Evolutionary conservation across 2,113 vertebrate genomes (phyloP).

Genomic region (Conger conger): DNA sequence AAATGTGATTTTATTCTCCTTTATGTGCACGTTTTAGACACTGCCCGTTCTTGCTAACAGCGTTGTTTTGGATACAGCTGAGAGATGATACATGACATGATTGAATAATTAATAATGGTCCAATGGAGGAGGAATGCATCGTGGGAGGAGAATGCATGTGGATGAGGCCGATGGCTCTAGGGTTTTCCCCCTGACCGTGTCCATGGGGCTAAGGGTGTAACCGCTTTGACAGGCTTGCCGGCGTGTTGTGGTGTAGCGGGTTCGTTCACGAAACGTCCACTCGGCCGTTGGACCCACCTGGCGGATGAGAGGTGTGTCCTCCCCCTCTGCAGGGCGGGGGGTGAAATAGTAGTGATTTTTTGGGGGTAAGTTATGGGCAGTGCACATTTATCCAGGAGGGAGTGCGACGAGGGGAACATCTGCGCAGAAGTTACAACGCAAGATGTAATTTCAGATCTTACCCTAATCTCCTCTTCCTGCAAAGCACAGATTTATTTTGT

Average conservation of each 20-base stretch:
- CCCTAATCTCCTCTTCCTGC: neutral
- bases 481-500: neutral
- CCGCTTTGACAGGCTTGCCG: neutral
- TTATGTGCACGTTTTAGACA: neutral
- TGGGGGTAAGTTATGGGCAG: neutral
- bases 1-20: neutral
- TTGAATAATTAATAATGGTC: neutral
- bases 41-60: neutral
- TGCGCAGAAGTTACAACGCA: neutral
- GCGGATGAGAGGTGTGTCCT: neutral
- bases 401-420: neutral
- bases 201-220: neutral
- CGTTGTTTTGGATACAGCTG: conserved; percentile 1
- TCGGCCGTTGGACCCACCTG: neutral
- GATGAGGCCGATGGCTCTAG: neutral
- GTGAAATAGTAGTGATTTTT: neutral
- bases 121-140: neutral
- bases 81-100: neutral
- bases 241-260: neutral
- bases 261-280: neutral
- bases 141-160: neutral
- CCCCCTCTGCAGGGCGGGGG: neutral
- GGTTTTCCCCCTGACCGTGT: neutral
- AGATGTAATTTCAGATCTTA: neutral
- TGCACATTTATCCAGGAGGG: neutral